A percentile compares a stretch with the other conserved stretches of the same genome.
These are phyloP conservation scores for Aleiodes sp. DNA, from an alignment of 1,140 invertebrate species.

Conservation along the genomic window DNA sequence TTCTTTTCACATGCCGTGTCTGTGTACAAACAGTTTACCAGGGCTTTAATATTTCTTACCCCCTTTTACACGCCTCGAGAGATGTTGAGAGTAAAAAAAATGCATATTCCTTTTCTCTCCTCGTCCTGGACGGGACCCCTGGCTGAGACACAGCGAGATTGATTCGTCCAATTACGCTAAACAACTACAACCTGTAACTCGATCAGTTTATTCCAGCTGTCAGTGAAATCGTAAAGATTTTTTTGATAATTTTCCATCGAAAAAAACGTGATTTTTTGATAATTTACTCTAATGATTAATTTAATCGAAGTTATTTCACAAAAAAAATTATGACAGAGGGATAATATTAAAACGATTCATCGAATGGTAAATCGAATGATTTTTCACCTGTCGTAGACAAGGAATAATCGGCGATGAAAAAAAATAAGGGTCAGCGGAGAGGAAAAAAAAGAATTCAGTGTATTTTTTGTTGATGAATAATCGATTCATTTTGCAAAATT, in stretches of 20 bases:
- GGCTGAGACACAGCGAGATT: slow-evolving; percentile 34
- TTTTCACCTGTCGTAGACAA: slow-evolving; percentile 36
- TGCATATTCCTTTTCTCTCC: background rate
- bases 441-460: background rate
- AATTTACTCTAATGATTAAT: too few relatives aligned
- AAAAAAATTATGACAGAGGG: slow-evolving; percentile 21
- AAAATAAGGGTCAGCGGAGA: background rate
- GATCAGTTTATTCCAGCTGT: background rate
- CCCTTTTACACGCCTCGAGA: slow-evolving; percentile 33
- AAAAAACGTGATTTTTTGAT: too few relatives aligned
- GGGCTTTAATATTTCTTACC: slow-evolving; percentile 22
- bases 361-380: slow-evolving; percentile 36
- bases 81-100: slow-evolving; percentile 17
- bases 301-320: too few relatives aligned
- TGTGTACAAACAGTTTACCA: slow-evolving; percentile 2
- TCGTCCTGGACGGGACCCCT: slow-evolving; percentile 22
- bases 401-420: slow-evolving; percentile 24
- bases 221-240: slow-evolving; percentile 6
- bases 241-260: background rate
- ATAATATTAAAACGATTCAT: slow-evolving; percentile 30
- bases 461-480: slow-evolving; percentile 10
- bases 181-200: slow-evolving; percentile 44
- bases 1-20: too few relatives aligned
- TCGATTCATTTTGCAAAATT: slow-evolving; percentile 16
- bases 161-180: slow-evolving; percentile 61